Conservation (phyloP, 2,113 vertebrate genomes). For the Collichthys lucidus region DNA sequence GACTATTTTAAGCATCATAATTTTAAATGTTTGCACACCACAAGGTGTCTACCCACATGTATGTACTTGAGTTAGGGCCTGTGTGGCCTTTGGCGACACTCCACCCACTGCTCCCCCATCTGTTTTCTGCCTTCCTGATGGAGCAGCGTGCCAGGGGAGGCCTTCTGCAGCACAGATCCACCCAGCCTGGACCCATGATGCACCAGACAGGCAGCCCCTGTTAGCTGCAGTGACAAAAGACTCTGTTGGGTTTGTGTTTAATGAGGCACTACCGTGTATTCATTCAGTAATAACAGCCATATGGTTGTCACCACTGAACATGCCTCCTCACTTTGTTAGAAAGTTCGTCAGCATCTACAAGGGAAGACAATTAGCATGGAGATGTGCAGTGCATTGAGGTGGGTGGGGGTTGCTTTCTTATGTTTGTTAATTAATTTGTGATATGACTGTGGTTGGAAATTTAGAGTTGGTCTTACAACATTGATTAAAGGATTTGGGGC, state of each 20-base stretch:
- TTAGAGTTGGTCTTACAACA: not conserved
- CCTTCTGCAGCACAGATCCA: slow-evolving; percentile 39
- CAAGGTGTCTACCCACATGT: slow-evolving; percentile 5
- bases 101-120: slow-evolving; percentile 37
- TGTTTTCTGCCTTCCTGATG: slow-evolving; percentile 54
- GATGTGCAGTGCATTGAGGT: slow-evolving; percentile 37
- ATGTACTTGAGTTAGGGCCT: slow-evolving; percentile 10
- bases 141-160: slow-evolving; percentile 41
- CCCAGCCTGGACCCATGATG: slow-evolving; percentile 47
- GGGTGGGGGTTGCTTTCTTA: slow-evolving; percentile 19
- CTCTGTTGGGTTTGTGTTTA: slow-evolving; percentile 71
- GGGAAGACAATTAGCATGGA: slow-evolving; percentile 67
- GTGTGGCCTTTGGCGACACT: slow-evolving; percentile 31
- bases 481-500: not conserved
- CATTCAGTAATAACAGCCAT: slow-evolving; percentile 75
- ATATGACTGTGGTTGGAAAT: slow-evolving; percentile 7
- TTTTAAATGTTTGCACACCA: not conserved
- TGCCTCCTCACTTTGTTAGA: slow-evolving; percentile 64
- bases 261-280: slow-evolving; percentile 77
- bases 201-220: slow-evolving; percentile 67
- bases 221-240: slow-evolving; percentile 76
- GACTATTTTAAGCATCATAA: not conserved
- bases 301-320: slow-evolving; percentile 75
- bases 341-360: slow-evolving; percentile 60
- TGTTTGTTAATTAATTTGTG: slow-evolving; percentile 6